Evolutionary conservation across 2,797 vertebrate genomes (phyloP).

Genomic region (Urosaurus nigricauda): DNA sequence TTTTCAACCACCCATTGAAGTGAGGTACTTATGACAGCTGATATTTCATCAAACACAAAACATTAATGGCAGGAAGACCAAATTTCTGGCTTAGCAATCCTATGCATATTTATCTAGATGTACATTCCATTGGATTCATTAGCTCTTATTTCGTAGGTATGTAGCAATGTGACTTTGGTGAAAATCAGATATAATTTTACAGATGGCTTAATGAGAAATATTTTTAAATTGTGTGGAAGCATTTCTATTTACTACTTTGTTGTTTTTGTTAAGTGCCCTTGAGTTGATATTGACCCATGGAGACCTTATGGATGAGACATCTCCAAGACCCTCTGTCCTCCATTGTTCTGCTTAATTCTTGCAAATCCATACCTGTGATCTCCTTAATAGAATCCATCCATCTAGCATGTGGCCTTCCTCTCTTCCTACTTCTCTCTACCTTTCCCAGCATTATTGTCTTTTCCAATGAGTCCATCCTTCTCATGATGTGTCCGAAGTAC

Average conservation of each 20-base stretch:
- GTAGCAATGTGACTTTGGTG: not conserved
- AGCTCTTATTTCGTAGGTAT: not conserved
- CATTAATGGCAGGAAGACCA: not conserved
- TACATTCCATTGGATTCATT: not conserved
- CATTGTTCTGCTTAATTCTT: no score
- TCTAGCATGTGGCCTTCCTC: no score
- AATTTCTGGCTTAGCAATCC: not conserved
- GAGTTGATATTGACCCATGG: no score
- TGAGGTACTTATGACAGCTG: not conserved
- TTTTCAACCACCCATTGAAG: not conserved
- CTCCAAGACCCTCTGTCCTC: no score
- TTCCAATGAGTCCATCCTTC: no score
- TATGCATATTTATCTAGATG: not conserved
- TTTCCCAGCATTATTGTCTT: no score
- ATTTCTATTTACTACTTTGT: not conserved
- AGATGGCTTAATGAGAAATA: not conserved
- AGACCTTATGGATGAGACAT: no score
- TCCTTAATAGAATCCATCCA: no score
- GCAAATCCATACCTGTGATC: no score
- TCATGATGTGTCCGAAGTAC: no score
- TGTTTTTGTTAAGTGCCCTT: no score
- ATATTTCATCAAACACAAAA: slow-evolving; percentile 15
- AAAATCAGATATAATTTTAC: slow-evolving; percentile 1
- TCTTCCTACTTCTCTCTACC: no score
- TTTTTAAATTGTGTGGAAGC: not conserved